A percentile compares a stretch with the other conserved stretches of the same genome.
These are phyloP conservation scores for Lathamus discolor DNA, from an alignment of 2,113 vertebrate species.

Conservation along the genomic window DNA sequence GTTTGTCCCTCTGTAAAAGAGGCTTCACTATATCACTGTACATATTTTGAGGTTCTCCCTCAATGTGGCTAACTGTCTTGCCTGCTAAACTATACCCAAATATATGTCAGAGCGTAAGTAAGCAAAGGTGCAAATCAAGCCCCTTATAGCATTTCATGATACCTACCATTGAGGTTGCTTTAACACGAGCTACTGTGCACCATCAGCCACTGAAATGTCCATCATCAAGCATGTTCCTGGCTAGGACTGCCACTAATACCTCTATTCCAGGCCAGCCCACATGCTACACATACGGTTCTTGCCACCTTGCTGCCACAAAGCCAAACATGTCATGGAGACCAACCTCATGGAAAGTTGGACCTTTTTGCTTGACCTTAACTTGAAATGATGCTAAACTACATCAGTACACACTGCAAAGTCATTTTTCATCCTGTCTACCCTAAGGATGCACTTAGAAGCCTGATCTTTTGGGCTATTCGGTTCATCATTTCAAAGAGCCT, in stretches of 20 bases:
- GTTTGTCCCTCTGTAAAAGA: not conserved
- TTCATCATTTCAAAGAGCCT: not conserved
- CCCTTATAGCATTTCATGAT: not conserved
- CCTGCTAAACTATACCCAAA: not conserved
- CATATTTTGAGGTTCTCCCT: not conserved
- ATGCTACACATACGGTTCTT: not conserved
- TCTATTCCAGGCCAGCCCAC: not conserved
- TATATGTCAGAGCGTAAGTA: accelerated
- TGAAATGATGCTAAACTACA: not conserved
- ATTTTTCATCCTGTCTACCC: not conserved
- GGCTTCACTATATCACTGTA: not conserved
- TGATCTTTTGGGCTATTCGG: not conserved
- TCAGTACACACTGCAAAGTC: not conserved
- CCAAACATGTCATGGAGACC: not conserved
- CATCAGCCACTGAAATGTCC: not conserved
- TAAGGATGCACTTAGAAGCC: not conserved
- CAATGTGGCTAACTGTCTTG: not conserved
- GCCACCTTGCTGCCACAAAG: not conserved
- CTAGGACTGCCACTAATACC: not conserved
- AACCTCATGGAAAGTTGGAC: not conserved
- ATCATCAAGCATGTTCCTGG: not conserved
- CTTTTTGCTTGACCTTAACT: not conserved
- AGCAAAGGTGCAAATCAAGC: not conserved
- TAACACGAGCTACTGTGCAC: not conserved
- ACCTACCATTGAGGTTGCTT: not conserved